Evolutionary conservation across 2,797 vertebrate genomes (phyloP).

Genomic region (Chelonia mydas): DNA sequence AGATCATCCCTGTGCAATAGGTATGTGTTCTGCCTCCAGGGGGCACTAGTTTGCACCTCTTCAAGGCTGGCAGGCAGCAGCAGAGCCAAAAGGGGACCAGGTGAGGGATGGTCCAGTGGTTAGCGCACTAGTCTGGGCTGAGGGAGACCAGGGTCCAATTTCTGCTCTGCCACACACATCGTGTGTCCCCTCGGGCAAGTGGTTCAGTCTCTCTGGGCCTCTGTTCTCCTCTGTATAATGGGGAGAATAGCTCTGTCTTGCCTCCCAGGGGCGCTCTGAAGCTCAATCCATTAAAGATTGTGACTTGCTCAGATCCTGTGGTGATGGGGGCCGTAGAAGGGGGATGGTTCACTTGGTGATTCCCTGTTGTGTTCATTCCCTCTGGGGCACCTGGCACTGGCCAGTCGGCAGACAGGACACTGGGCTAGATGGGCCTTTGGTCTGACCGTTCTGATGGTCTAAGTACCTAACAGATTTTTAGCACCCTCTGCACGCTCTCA

Average conservation of each 20-base stretch:
- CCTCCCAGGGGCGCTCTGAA: background rate
- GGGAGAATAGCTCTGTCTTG: background rate
- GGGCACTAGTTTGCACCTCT: background rate
- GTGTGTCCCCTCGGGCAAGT: rapidly evolving
- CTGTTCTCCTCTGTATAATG: background rate
- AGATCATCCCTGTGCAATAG: background rate
- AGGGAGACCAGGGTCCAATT: background rate
- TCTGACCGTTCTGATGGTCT: too few relatives aligned
- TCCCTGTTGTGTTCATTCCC: too few relatives aligned
- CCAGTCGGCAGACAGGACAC: too few relatives aligned
- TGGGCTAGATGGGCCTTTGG: too few relatives aligned
- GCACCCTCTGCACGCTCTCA: too few relatives aligned
- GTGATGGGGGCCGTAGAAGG: too few relatives aligned
- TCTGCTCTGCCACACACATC: background rate
- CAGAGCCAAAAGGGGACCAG: too few relatives aligned
- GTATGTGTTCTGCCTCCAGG: background rate
- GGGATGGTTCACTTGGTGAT: too few relatives aligned
- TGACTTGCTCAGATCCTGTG: background rate
- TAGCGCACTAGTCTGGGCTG: background rate
- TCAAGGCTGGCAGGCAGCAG: background rate
- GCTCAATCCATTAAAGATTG: background rate
- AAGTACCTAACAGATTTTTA: too few relatives aligned
- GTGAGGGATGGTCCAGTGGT: too few relatives aligned
- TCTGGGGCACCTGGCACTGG: too few relatives aligned
- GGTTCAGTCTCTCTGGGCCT: background rate